Evolutionary conservation across 2,888 invertebrate species (phyloP).

Genomic region (Venustoraphidia nigricollis): DNA sequence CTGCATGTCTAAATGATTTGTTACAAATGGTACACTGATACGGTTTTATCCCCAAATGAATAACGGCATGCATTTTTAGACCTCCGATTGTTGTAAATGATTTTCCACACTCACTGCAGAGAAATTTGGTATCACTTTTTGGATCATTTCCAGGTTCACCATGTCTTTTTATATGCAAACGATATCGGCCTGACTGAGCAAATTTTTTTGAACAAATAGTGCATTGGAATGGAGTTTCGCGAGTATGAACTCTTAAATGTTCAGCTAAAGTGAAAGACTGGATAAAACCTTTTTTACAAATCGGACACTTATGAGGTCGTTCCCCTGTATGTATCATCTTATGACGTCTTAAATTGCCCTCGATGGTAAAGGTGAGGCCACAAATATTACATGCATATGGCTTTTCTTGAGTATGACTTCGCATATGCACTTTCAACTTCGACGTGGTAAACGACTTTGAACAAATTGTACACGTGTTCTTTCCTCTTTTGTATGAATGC

Average conservation of each 20-base stretch:
- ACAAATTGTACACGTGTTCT: too few relatives aligned
- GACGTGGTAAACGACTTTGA: too few relatives aligned
- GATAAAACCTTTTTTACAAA: not conserved
- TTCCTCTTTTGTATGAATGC: too few relatives aligned
- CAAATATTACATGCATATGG: slow-evolving; percentile 2
- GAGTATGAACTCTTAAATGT: slow-evolving; percentile 1
- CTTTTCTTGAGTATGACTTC: not conserved
- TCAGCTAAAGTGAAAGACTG: slow-evolving; percentile 6
- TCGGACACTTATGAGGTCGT: not conserved
- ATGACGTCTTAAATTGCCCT: slow-evolving; percentile 3
- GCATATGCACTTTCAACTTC: not conserved
- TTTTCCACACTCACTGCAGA: not conserved
- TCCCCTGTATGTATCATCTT: slow-evolving; percentile 3
- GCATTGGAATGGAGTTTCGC: slow-evolving; percentile 6
- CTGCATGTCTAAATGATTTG: slow-evolving; percentile 1
- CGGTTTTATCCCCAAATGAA: slow-evolving; percentile 2
- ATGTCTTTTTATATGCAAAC: slow-evolving; percentile 2
- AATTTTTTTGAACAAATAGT: slow-evolving; percentile 8
- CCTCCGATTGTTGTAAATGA: slow-evolving; percentile 2
- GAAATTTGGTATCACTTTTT: not conserved
- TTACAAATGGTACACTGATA: slow-evolving; percentile 2
- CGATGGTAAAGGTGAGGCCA: not conserved
- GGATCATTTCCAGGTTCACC: not conserved
- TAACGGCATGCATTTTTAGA: not conserved
- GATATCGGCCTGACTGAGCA: slow-evolving; percentile 1